Conservation (phyloP, 2,888 invertebrate genomes). For the Hartigia nigra region DNA sequence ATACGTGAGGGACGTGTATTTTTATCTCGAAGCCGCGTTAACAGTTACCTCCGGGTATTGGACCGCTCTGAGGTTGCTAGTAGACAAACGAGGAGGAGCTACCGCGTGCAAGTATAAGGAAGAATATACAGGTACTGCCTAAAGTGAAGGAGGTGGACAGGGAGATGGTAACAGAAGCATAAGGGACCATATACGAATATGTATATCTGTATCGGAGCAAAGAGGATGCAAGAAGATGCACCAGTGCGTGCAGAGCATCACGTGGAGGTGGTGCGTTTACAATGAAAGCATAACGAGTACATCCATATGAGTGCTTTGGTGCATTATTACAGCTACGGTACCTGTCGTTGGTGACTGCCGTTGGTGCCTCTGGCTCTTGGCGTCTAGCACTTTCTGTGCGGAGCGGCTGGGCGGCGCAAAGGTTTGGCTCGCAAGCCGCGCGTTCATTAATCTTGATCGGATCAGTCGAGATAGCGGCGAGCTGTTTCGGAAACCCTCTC, state of each 20-base stretch:
- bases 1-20: constrained; percentile 27
- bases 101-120: background rate
- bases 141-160: background rate
- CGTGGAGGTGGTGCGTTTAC: background rate
- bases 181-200: background rate
- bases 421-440: constrained; percentile 69
- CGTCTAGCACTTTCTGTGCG: background rate
- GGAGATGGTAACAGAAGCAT: background rate
- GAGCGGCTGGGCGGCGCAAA: constrained; percentile 51
- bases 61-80: background rate
- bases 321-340: constrained; percentile 32
- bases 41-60: constrained; percentile 12
- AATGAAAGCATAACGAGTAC: background rate
- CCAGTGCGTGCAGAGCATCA: background rate
- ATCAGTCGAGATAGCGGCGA: constrained; percentile 65
- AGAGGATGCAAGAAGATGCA: background rate
- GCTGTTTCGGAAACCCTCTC: constrained; percentile 65
- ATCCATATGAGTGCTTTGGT: background rate
- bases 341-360: constrained; percentile 20
- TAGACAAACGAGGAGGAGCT: background rate
- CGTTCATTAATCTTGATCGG: constrained; percentile 69
- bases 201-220: background rate
- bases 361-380: constrained; percentile 13
- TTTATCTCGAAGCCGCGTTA: constrained; percentile 4
- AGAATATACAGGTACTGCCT: background rate